A percentile compares a stretch with the other conserved stretches of the same genome.
Evolutionary conservation across 2,888 invertebrate species (phyloP).

Genomic region (Meghimatium bilineatum): DNA sequence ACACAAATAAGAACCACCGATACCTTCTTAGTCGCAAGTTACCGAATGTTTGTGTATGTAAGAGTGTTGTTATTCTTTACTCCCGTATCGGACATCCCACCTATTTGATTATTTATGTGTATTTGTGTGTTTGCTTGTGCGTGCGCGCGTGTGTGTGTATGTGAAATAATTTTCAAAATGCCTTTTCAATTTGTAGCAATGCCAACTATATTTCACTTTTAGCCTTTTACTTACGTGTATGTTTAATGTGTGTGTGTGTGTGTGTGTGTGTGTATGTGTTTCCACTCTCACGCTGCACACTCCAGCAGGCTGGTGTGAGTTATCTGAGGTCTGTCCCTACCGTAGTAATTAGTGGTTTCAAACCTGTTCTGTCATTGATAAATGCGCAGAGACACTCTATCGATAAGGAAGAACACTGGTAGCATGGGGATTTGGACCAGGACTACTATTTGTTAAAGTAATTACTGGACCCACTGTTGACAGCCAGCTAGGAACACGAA

Average conservation of each 20-base stretch:
- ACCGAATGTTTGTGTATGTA: too few species aligned
- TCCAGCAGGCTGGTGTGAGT: not conserved
- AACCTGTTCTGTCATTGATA: constrained; percentile 35
- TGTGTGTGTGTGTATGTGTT: not conserved
- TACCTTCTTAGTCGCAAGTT: too few species aligned
- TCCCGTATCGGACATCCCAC: too few species aligned
- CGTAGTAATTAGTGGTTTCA: constrained; percentile 38
- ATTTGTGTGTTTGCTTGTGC: not conserved
- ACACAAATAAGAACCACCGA: too few species aligned
- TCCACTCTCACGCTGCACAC: not conserved
- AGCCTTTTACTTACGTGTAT: too few species aligned
- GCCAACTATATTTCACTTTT: too few species aligned
- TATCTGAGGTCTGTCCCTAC: not conserved
- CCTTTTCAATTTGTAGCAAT: too few species aligned
- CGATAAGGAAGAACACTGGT: constrained; percentile 29
- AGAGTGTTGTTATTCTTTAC: too few species aligned
- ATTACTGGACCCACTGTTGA: constrained; percentile 34
- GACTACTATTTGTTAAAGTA: constrained; percentile 43
- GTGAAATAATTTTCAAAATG: too few species aligned
- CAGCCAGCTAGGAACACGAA: constrained; percentile 29
- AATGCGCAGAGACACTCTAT: constrained; percentile 29
- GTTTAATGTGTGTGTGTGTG: too few species aligned
- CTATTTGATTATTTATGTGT: too few species aligned
- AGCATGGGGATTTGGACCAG: not conserved
- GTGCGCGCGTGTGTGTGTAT: too few species aligned